Percentiles rank a stretch among this genome's conserved stretches.
These are phyloP conservation scores for Chelonus insularis DNA, from an alignment of 1,140 invertebrate genomes.

Conservation along the genomic window DNA sequence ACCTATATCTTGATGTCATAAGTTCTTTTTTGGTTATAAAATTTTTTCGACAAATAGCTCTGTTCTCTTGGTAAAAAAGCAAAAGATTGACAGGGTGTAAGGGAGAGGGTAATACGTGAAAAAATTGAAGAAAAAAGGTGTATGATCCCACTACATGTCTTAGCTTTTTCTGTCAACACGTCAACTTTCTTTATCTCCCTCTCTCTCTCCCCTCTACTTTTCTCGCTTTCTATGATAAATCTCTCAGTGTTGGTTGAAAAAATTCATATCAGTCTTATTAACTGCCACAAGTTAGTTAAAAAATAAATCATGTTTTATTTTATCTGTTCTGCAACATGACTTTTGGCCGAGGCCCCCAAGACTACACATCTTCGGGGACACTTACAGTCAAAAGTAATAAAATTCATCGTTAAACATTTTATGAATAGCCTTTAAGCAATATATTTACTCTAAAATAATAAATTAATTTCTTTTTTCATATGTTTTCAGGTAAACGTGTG, in stretches of 20 bases:
- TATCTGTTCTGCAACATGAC: background rate
- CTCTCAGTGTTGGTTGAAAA: background rate
- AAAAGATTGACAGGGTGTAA: too few species aligned
- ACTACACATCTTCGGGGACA: background rate
- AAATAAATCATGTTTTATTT: too few species aligned
- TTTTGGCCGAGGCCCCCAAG: constrained; percentile 1
- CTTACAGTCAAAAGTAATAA: background rate
- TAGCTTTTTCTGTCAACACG: background rate
- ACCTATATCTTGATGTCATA: constrained; percentile 20
- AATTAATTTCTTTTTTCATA: constrained; percentile 6
- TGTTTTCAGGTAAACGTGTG: constrained; percentile 51
- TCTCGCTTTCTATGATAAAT: background rate
- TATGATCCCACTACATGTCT: background rate
- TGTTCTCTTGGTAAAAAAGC: too few species aligned
- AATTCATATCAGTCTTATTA: too few species aligned
- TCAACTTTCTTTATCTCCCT: background rate
- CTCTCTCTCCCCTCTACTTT: background rate
- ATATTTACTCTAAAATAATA: background rate
- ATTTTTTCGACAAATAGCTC: too few species aligned
- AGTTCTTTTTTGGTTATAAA: too few species aligned
- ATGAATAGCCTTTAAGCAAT: background rate
- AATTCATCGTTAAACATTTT: background rate
- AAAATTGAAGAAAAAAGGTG: background rate
- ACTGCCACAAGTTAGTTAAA: too few species aligned
- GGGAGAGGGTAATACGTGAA: too few species aligned